Evolutionary conservation across 2,888 invertebrate genomes (phyloP), one percentile per base, ranked within the genome.

Genomic region (Beris chalybata): DNA sequence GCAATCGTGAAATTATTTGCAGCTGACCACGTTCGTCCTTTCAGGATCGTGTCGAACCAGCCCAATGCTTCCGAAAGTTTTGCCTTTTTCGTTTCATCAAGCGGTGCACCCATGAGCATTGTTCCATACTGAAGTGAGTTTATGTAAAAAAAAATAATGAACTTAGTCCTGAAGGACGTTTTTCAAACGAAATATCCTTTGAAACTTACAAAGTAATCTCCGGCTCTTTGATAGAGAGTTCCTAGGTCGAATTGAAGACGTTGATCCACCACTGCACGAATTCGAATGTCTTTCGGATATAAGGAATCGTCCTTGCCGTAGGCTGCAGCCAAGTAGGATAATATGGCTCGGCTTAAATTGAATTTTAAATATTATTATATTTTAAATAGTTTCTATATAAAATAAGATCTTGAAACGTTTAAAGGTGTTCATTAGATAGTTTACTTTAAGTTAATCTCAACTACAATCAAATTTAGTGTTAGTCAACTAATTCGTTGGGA

Each of bases 261-360:
- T 70, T 85, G 85, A 72, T 87, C 85, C 2, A 89, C 84, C 30
- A 85, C 4, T 0, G 86, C 87, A 4, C 85, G 81, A 54, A 82
- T 80, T 68, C 85, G 83, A 0, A 85, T 78, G 70, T 87, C 86
- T 69, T 82, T 84, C 0, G 88, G 87, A 74, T 85, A 87, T 12
- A 87, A 77, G 6, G 81, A 79, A 70, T 86, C 85, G 64, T 85
- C 83, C 71, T 86, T 85, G 44, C 77, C 86, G 74, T 87, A 88
- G 71, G 85, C 82, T 58, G 85, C 82, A 1, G 82, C 84, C 74
- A 89, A 75, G 74, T 88, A 89, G 11, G 83, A 77, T 74, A 86
- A 79, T 68, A 88, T 87, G 0, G 86, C 81, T 4, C 81, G 81
- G 71, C 80, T 80, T 55, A 57, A 64, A 66, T 58, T 65, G 38